phyloP scores from a whole-genome alignment of 2,888 invertebrate genomes.

The Agriopis leucophaearia region DNA sequence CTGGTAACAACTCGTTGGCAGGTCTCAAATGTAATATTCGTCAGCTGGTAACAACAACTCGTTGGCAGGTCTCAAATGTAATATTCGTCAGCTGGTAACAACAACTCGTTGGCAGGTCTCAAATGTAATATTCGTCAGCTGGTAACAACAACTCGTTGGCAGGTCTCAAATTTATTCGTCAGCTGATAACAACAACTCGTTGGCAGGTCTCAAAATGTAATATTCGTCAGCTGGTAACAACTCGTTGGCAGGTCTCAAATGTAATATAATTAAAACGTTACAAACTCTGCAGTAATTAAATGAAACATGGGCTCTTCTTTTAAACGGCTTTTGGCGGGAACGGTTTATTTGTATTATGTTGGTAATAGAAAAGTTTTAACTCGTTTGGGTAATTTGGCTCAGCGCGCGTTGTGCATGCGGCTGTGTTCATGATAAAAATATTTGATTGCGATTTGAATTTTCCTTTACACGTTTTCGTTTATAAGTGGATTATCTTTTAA shows the following conservation, averaged over 20 bases:
- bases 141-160: no score
- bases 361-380: background rate
- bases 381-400: conserved; percentile 11
- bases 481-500: no score
- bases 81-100: no score
- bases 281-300: conserved; percentile 3
- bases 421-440: background rate
- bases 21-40: no score
- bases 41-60: no score
- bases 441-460: background rate
- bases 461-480: background rate
- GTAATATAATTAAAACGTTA: background rate
- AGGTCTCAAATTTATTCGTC: no score
- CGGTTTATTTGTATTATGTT: conserved; percentile 12
- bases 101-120: no score
- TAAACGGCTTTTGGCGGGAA: background rate
- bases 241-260: background rate
- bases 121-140: no score
- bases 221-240: background rate
- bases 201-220: background rate
- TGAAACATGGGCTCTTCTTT: background rate
- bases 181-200: no score
- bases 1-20: no score
- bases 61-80: no score
- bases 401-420: background rate